A percentile compares a stretch with the other conserved stretches of the same genome.
phyloP scores from a whole-genome alignment of 1,140 invertebrate genomes.

The Dinoponera quadriceps region DNA sequence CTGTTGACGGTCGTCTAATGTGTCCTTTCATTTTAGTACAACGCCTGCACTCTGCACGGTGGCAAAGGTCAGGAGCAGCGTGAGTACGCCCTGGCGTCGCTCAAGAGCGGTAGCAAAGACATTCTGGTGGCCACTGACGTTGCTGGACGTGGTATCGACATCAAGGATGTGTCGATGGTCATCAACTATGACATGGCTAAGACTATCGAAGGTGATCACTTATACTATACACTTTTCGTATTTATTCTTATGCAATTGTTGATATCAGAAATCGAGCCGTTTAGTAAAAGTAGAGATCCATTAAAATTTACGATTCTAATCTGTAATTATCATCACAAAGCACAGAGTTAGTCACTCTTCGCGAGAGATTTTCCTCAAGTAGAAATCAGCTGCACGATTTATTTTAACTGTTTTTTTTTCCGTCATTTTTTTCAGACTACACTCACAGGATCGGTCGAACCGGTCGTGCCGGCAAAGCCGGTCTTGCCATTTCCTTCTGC shows the following conservation, averaged over 20 bases:
- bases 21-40: constrained; percentile 88
- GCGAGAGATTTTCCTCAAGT: background rate
- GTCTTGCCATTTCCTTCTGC: constrained; percentile 97
- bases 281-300: background rate
- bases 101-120: constrained; percentile 98
- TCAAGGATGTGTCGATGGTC: constrained; percentile 99
- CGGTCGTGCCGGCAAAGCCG: constrained; percentile 98
- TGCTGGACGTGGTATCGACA: constrained; percentile 99
- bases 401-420: constrained; percentile 34
- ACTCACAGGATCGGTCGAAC: constrained; percentile 99
- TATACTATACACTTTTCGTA: constrained; percentile 27
- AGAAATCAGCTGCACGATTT: background rate
- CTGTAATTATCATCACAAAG: too few species aligned
- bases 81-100: constrained; percentile 98
- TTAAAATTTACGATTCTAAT: background rate
- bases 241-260: constrained; percentile 35
- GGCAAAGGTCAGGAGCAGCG: constrained; percentile 99
- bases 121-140: constrained; percentile 99
- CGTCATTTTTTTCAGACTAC: constrained; percentile 91
- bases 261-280: background rate
- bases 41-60: constrained; percentile 98
- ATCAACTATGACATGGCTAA: constrained; percentile 99
- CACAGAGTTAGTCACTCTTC: too few species aligned
- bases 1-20: constrained; percentile 5
- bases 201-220: constrained; percentile 94